Evolutionary conservation across 2,113 vertebrate species (phyloP).

Genomic region (Albula goreensis): DNA sequence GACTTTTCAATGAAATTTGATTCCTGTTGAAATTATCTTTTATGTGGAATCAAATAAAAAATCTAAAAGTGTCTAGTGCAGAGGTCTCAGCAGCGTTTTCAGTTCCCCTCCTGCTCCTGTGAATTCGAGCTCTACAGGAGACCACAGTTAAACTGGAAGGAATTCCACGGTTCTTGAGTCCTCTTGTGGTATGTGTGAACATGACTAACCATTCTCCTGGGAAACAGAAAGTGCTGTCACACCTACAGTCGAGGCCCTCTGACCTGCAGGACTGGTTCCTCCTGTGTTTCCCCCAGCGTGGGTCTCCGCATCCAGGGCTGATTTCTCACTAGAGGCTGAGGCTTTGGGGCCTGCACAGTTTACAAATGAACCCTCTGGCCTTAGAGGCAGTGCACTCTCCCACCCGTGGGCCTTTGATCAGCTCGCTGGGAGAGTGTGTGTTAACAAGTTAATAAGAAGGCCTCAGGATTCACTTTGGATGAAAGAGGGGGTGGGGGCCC

Average conservation of each 20-base stretch:
- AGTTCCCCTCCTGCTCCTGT: no score
- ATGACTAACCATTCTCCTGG: background rate
- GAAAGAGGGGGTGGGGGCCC: conserved; percentile 2
- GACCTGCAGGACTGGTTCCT: background rate
- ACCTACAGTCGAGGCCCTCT: background rate
- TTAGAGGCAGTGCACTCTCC: background rate
- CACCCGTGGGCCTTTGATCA: conserved; percentile 10
- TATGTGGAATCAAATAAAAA: no score
- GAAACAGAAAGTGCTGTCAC: background rate
- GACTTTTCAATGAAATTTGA: no score
- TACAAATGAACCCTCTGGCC: background rate
- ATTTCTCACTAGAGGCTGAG: background rate
- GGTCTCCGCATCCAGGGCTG: background rate
- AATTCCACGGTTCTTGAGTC: no score
- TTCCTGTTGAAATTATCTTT: no score
- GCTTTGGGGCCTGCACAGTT: background rate
- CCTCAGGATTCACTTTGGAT: background rate
- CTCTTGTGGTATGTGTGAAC: no score
- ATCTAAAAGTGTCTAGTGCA: no score
- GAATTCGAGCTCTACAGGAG: no score
- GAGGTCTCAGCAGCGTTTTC: no score
- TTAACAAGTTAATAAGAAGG: conserved; percentile 26
- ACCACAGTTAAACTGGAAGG: no score
- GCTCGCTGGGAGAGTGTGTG: conserved; percentile 14
- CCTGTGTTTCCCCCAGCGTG: background rate